phyloP scores from a whole-genome alignment of 2,888 invertebrate genomes.

The Drosophila neutralis region DNA sequence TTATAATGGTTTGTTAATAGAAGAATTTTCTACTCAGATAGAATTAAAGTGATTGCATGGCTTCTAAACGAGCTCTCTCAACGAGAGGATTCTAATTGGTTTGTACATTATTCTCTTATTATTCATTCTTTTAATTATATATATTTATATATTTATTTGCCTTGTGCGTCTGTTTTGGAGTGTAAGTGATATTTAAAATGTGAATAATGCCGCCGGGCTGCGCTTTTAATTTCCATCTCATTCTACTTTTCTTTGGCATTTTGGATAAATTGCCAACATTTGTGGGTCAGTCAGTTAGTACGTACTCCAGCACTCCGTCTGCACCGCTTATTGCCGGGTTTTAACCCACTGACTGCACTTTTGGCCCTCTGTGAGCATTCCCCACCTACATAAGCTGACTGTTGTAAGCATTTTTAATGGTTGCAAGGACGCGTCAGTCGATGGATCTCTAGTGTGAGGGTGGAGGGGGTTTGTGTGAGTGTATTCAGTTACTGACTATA shows the following conservation, averaged over 20 bases:
- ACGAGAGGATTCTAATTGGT: neutral
- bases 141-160: neutral
- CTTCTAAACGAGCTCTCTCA: neutral
- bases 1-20: neutral
- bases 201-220: neutral
- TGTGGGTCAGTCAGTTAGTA: constrained; percentile 46
- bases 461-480: constrained; percentile 36
- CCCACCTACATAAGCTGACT: constrained; percentile 46
- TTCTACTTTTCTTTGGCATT: constrained; percentile 17
- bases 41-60: neutral
- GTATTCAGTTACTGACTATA: constrained; percentile 75
- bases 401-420: constrained; percentile 75
- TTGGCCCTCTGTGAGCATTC: constrained; percentile 26
- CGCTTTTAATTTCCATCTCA: constrained; percentile 9
- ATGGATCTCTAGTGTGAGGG: constrained; percentile 21
- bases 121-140: neutral
- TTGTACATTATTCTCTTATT: neutral
- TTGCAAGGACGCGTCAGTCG: constrained; percentile 69
- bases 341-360: constrained; percentile 61
- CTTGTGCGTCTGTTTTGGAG: neutral
- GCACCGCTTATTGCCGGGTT: constrained; percentile 25
- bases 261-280: constrained; percentile 34
- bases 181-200: constrained; percentile 5
- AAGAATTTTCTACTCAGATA: neutral
- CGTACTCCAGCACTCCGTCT: neutral